Base-by-base conservation (phyloP, 2,888 invertebrate species). In the Anoplius nigerrimus region DNA sequence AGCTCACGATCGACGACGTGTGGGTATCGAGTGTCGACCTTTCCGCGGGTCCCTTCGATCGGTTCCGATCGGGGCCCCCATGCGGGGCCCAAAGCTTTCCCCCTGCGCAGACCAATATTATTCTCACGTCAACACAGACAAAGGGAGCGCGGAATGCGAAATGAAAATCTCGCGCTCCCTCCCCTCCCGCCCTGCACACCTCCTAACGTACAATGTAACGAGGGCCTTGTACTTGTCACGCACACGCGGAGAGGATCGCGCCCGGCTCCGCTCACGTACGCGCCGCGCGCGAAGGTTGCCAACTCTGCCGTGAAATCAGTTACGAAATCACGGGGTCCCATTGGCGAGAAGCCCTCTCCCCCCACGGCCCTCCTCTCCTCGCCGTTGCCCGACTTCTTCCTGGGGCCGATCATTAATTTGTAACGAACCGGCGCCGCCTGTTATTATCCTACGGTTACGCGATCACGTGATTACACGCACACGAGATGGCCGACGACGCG, bases 71-170 rank as follows among this genome's bases (percentile, higher is more conserved):
- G 76, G 55, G 81, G 79, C 72, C 81, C 82, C 81, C 75, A 78
- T 75, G 73, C 61, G 54, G 62, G 67, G 75, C 79, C 79, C 78
- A 76, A 77, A 80, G 74, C 75, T 71, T 72, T 80, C 78, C 82
- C 82, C 78, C 81, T 81, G n/a, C n/a, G n/a, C n/a, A n/a, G 34
- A 13, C 34, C 34, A 11, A 34, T 34, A 34, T 85, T 83, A 85
- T 78, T 86, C 86, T 86, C 86, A 85, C 84, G 85, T 86, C 79
- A n/a, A 34, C 83, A 84, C 84, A 82, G 84, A 78, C 79, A 79
- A 79, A 76, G 66, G 62, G 74, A n/a, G 66, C 42, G 57, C 64
- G 66, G 34, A 78, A 76, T 71, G 73, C 48, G 16, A 55, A 62
- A 53, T 54, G 61, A 83, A 83, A 81, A 75, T 62, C 61, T 53